These are phyloP conservation scores for Noturus placidus DNA, from an alignment of 2,113 vertebrate species.

Conservation along the genomic window DNA sequence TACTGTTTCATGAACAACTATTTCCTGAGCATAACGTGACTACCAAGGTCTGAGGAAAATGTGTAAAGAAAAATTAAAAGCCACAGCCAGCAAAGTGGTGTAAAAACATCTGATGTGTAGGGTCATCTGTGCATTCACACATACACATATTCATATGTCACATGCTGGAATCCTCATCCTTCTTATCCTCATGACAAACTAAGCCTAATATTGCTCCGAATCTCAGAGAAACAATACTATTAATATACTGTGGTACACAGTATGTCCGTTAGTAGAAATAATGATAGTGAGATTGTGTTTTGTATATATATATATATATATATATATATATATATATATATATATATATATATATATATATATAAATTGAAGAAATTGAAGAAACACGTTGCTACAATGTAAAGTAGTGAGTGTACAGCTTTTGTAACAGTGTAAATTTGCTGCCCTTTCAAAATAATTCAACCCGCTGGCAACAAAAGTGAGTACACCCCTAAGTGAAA, in stretches of 20 bases:
- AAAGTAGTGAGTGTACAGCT: too few relatives aligned
- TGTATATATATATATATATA: too few relatives aligned
- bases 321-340: too few relatives aligned
- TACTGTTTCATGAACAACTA: constrained; percentile 34
- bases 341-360: too few relatives aligned
- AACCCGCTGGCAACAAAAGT: too few relatives aligned
- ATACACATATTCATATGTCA: background rate
- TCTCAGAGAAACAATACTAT: background rate
- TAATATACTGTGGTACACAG: background rate
- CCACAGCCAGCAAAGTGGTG: constrained; percentile 25
- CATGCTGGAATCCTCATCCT: background rate
- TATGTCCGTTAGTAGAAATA: background rate
- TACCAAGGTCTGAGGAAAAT: constrained; percentile 14
- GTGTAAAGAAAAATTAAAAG: background rate
- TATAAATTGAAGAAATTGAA: too few relatives aligned
- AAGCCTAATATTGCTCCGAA: background rate
- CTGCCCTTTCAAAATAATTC: too few relatives aligned
- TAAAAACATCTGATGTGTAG: background rate
- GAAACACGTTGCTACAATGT: too few relatives aligned
- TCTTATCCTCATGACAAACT: background rate
- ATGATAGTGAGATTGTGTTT: background rate
- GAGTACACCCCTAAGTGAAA: too few relatives aligned
- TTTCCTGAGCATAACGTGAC: constrained; percentile 32
- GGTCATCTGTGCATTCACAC: background rate
- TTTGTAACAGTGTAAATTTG: too few relatives aligned